Percentiles rank a stretch among this genome's conserved stretches.
These are phyloP conservation scores for Hydrotaea diabolus DNA, from an alignment of 2,888 invertebrate species.

Conservation along the genomic window DNA sequence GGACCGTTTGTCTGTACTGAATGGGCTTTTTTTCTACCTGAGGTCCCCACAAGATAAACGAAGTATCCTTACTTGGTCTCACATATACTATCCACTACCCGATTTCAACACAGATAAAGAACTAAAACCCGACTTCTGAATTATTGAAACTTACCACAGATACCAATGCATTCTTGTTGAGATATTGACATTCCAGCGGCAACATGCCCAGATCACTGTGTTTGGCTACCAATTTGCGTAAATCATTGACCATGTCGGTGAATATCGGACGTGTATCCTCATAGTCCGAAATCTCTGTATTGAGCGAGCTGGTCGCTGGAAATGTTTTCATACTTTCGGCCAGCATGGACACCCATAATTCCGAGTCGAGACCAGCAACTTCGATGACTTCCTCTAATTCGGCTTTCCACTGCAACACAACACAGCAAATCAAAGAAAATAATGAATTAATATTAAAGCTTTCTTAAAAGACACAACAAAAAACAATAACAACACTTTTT, in stretches of 20 bases:
- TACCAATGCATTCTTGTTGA: slow-evolving; percentile 94
- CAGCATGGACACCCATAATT: slow-evolving; percentile 98
- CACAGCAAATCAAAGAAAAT: slow-evolving; percentile 16
- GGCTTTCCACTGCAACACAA: slow-evolving; percentile 89
- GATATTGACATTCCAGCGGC: slow-evolving; percentile 97
- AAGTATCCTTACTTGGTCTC: too few relatives aligned
- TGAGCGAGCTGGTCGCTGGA: slow-evolving; percentile 93
- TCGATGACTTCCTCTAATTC: slow-evolving; percentile 97
- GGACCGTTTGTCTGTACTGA: too few relatives aligned
- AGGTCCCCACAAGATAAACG: too few relatives aligned
- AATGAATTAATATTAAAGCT: neutral
- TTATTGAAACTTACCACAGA: slow-evolving; percentile 85
- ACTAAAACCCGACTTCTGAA: neutral
- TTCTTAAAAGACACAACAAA: neutral
- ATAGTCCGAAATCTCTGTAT: slow-evolving; percentile 92
- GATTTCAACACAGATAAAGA: too few relatives aligned
- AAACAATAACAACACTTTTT: slow-evolving; percentile 17
- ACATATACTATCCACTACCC: too few relatives aligned
- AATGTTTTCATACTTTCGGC: slow-evolving; percentile 97
- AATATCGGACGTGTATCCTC: slow-evolving; percentile 95
- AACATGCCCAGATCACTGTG: slow-evolving; percentile 93
- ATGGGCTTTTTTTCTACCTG: too few relatives aligned
- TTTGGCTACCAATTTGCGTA: slow-evolving; percentile 90
- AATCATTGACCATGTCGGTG: slow-evolving; percentile 92
- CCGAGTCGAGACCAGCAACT: slow-evolving; percentile 94